Conservation (phyloP, 2,797 vertebrate species). For the Ambastaia sidthimunki region DNA sequence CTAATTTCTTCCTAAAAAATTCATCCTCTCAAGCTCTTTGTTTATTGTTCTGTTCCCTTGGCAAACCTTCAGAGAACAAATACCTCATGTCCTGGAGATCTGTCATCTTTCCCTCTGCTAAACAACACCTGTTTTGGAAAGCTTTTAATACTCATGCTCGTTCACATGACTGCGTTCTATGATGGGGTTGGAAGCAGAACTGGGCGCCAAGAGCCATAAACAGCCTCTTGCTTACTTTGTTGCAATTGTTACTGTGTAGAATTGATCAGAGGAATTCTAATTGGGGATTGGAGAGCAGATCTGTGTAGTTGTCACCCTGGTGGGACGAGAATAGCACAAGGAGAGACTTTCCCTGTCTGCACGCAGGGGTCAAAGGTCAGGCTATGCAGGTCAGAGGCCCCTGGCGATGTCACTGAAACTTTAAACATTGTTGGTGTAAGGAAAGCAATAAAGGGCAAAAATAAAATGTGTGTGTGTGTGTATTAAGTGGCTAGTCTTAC, state of each 20-base stretch:
- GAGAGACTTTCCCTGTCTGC: slow-evolving; percentile 62
- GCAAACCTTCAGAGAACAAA: slow-evolving; percentile 4
- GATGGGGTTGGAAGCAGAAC: slow-evolving; percentile 4
- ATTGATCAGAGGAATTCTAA: slow-evolving; percentile 71
- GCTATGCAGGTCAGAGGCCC: slow-evolving; percentile 39
- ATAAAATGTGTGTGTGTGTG: slow-evolving; percentile 8
- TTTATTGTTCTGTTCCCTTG: slow-evolving; percentile 27
- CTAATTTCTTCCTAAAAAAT: neutral
- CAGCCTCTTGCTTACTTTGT: neutral
- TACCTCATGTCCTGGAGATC: slow-evolving; percentile 28
- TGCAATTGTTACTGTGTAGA: slow-evolving; percentile 65
- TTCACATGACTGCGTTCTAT: slow-evolving; percentile 44
- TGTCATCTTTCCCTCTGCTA: slow-evolving; percentile 37
- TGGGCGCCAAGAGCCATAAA: slow-evolving; percentile 40
- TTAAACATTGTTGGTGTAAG: neutral
- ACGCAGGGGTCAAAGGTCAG: slow-evolving; percentile 48
- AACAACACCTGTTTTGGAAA: slow-evolving; percentile 53
- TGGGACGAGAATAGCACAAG: slow-evolving; percentile 71
- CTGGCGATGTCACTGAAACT: slow-evolving; percentile 12
- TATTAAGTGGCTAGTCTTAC: neutral
- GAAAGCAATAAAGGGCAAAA: slow-evolving; percentile 18
- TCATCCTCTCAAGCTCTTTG: slow-evolving; percentile 24
- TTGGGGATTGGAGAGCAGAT: slow-evolving; percentile 75
- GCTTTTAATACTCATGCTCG: slow-evolving; percentile 26
- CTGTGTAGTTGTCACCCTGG: slow-evolving; percentile 66